Base-by-base conservation (phyloP, 92 coral and sea anemone genomes). In the Desmophyllum pertusum region DNA sequence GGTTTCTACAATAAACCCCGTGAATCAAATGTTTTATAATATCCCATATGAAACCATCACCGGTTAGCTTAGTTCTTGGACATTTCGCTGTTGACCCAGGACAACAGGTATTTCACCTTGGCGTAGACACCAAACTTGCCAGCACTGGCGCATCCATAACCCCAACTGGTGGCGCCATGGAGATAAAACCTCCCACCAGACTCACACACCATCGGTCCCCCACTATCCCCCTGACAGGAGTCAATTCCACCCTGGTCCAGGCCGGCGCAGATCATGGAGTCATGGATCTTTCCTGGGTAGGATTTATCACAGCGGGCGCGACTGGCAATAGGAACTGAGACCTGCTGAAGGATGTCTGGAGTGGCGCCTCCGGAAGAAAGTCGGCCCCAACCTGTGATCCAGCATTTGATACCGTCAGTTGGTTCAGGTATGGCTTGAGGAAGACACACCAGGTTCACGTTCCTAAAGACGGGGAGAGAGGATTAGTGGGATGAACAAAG, bases 301-400 rank as follows among this genome's bases (percentile, higher is more conserved):
- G 93, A 86, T 36, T 8, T 27, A 18, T 86, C 85, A 53, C 93
- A 90, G 23, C 90, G 75, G 10, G 90, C 80, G 27, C 90, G 84
- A 61, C 90, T 81, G 35, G 83, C 90, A 7, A 90, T 41, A 3
- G 93, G 93, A 15, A 90, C 93, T 6, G 84, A 77, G 0, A 84
- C 96, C 50, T 90, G 94, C 83, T 78, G 88, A 65, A 93, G 87
- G 18, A 30, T 8, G 33, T 86, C 70, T 14, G 93, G 90, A 19
- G 77, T 45, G 19, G 91, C 67, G 18, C 94, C 94, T 4, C 90
- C 92, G 9, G 94, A 84, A 45, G 93, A 33, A 70, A 90, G 85
- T n/a, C 86, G 79, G 19, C 96, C 96, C 90, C 92, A 93, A 35
- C 97, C 97, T 50, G 91, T 87, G 38, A 87, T 76, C 87, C 87